Conservation (phyloP, 2,113 vertebrate genomes). For the Aspiorhynchus laticeps region DNA sequence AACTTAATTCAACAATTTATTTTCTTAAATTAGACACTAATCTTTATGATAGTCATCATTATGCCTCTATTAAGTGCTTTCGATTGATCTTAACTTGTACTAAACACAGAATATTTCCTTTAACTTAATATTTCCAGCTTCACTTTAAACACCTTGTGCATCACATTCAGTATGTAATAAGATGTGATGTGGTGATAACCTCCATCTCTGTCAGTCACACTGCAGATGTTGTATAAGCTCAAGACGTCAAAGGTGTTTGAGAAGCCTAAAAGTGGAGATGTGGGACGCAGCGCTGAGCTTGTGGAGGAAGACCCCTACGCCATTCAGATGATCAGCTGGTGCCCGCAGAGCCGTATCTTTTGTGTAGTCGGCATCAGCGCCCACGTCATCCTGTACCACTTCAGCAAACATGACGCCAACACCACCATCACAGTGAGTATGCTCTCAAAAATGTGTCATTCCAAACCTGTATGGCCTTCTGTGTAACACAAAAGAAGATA, state of each 20-base stretch:
- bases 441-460: not conserved
- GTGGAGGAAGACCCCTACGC: constrained; percentile 96
- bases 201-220: constrained; percentile 80
- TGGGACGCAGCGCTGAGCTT: constrained; percentile 84
- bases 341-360: constrained; percentile 93
- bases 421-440: constrained; percentile 90
- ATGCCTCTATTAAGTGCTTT: not conserved
- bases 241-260: constrained; percentile 98
- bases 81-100: not conserved
- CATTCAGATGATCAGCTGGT: constrained; percentile 96
- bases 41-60: not conserved
- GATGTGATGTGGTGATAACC: constrained; percentile 7
- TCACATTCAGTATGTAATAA: not conserved
- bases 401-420: constrained; percentile 94
- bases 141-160: not conserved
- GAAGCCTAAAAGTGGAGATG: constrained; percentile 84
- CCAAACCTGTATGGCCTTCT: not conserved
- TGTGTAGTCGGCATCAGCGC: constrained; percentile 95
- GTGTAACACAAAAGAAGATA: not conserved
- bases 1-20: no score
- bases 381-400: constrained; percentile 92
- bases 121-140: no score
- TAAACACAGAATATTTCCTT: not conserved
- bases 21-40: not conserved
- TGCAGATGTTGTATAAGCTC: constrained; percentile 98